These are phyloP conservation scores for Athalia circularis DNA, from an alignment of 2,888 invertebrate species.

Conservation along the genomic window DNA sequence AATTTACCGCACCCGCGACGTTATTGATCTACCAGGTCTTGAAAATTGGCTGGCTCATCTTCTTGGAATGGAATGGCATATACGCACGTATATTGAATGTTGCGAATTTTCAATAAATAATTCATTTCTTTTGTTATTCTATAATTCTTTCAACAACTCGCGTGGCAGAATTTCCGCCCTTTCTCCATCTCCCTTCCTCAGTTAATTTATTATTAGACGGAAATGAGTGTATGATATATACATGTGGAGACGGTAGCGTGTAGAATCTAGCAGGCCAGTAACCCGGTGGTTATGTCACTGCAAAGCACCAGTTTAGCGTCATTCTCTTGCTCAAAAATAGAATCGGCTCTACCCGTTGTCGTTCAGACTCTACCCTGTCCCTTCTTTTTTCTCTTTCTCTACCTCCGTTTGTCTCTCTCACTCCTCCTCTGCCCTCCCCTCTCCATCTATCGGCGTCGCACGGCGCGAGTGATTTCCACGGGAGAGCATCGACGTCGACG, in stretches of 20 bases:
- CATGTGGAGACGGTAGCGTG: constrained; percentile 5
- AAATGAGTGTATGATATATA: constrained; percentile 14
- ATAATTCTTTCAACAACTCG: no score
- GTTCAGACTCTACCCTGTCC: constrained; percentile 39
- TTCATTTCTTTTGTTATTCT: no score
- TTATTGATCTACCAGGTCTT: no score
- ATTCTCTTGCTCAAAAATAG: constrained; percentile 64
- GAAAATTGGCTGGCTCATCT: no score
- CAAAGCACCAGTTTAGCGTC: constrained; percentile 56
- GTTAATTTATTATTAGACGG: constrained; percentile 7
- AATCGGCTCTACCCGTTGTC: constrained; percentile 56
- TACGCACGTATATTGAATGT: no score
- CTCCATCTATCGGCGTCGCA: no score
- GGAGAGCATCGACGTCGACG: no score
- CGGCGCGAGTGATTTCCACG: no score
- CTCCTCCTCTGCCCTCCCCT: background rate
- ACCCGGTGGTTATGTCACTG: constrained; percentile 68
- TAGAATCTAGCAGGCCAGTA: constrained; percentile 61
- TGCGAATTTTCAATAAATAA: no score
- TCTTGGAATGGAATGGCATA: no score
- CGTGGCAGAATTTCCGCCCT: no score
- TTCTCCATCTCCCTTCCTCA: background rate
- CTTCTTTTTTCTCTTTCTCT: background rate
- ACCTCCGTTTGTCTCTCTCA: background rate
- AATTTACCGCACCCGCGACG: no score